Base-by-base conservation (phyloP, 2,113 vertebrate species). In the Atlantisia rogersi region DNA sequence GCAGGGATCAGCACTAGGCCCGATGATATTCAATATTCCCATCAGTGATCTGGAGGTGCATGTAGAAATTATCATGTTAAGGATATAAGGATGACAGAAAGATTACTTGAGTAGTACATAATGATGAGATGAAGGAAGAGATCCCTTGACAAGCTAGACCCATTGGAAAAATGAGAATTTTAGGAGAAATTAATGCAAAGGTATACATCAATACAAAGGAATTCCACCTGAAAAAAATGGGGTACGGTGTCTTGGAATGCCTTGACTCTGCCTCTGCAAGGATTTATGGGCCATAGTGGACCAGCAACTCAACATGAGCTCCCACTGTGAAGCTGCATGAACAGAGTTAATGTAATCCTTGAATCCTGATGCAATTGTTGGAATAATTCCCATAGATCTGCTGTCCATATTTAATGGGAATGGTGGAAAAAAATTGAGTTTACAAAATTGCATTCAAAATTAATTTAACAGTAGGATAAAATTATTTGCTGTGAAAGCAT, bases 331-430 rank as follows among this genome's bases (percentile, higher is more conserved):
- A 88, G 83, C 40, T 70, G 31, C 37, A 67, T 71, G 69, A 91
- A 26, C 56, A 78, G 56, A 91, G 25, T 37, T 86, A 92, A 64
- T 40, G 12, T n/a, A 82, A 91, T 82, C 83, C 46, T 82, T 68
- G 65, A 48, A 95, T 82, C 53, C 48, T 82, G 60, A 91, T 6
- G 19, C 69, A 89, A 39, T 15, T 85, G 3, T 60, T 95, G 84
- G 89, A 97, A 84, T 68, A 84, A 64, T 85, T 94, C 70, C 86
- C 89, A 81, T 18, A 65, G 69, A 86, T 96, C 91, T 94, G 91
- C 28, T 84, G 77, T 82, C 84, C 70, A 76, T 31, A 89, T 84
- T 94, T 89, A 86, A 89, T 56, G 44, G 58, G 12, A 81, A 89
- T 31, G 14, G 56, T 60, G 55, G 29, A 1, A 75, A 58, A 68